Base-by-base conservation (phyloP, 2,888 invertebrate species). In the Plutella xylostella region DNA sequence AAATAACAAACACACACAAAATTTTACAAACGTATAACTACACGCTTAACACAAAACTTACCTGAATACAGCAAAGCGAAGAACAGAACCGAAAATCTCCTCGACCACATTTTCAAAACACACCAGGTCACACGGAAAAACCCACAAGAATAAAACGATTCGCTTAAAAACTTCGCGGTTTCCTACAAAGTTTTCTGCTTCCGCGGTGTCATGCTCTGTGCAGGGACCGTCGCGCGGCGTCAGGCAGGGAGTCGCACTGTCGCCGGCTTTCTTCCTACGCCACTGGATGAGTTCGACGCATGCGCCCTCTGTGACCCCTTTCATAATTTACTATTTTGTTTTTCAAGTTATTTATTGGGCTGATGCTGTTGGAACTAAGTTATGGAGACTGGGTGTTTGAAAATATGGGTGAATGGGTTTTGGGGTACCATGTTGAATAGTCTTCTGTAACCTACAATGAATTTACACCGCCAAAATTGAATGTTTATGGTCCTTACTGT, bases 81-180 rank as follows among this genome's bases (percentile, higher is more conserved):
- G 46, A 72, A 55, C 45, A 71, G 51, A 50, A 74, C 53, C 46
- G 63, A 61, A 45, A 56, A 52, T 45, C 60, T 51, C 48, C 59
- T 56, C 76, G 72, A 73, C 70, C 67, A 60, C 80, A 79, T 82
- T 54, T 65, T 62, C 63, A 45, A 33, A 52, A 51, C 60, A 62
- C 58, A 53, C 39, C 44, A n/a, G n/a, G n/a, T n/a, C n/a, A n/a
- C 61, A 63, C 57, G n/a, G 15, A 34, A 9, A 17, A 39, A 28
- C 25, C 21, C 25, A 25, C 39, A 25, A 22, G 20, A 28, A 28
- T n/a, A 6, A n/a, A n/a, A n/a, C n/a, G n/a, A n/a, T n/a, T n/a
- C n/a, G n/a, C n/a, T n/a, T n/a, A n/a, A n/a, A 28, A 6, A 28
- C 7, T 4, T 9, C 11, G 25, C 5, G 25, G 28, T 28, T 28